Base-by-base conservation (phyloP, 2,113 vertebrate genomes). In the Catharus fuscescens region DNA sequence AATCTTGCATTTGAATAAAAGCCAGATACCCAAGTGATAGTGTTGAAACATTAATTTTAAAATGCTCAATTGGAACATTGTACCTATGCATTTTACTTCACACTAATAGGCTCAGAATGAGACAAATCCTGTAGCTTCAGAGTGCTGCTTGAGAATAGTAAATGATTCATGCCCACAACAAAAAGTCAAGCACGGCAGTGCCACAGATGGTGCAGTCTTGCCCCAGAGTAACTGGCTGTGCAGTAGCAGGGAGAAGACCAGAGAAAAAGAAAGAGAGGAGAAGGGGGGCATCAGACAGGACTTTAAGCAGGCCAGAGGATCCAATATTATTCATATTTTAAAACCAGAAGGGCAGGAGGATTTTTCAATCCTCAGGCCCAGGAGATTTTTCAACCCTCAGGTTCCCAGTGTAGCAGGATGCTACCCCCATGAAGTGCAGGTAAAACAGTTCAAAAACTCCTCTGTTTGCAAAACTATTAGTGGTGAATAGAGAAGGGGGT, bases 1-100 rank as follows among this genome's bases (percentile, higher is more conserved):
- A 92, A 89, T 88, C 92, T 82, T 88, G 42, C 32, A 32, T 92
- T 90, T 90, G 79, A 93, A 88, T 83, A 90, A 82, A 79, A 90
- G 71, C n/a, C 57, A 79, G 40, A 29, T 85, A 79, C 67, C 29
- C 65, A 76, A 85, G 71, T 59, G 48, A 47, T 25, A 59, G 53
- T 21, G 50, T 66, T 70, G 52, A 72, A 92, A 85, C 34, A 84
- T 87, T 91, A 85, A 76, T 95, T 85, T 92, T 81, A 81, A 90
- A 92, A 95, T 77, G 53, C 45, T 86, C 48, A 88, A 76, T 62
- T 76, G 45, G 52, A 90, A 88, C 61, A 60, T 1, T 26, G 47
- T 53, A 48, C 31, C 26, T 61, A 8, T 52, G 45, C 53, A 80
- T 83, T 94, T 96, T 65, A 31, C 18, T 90, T 86, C 42, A 47